phyloP scores from a whole-genome alignment of 2,888 invertebrate genomes.

The Nomada ferruginata region DNA sequence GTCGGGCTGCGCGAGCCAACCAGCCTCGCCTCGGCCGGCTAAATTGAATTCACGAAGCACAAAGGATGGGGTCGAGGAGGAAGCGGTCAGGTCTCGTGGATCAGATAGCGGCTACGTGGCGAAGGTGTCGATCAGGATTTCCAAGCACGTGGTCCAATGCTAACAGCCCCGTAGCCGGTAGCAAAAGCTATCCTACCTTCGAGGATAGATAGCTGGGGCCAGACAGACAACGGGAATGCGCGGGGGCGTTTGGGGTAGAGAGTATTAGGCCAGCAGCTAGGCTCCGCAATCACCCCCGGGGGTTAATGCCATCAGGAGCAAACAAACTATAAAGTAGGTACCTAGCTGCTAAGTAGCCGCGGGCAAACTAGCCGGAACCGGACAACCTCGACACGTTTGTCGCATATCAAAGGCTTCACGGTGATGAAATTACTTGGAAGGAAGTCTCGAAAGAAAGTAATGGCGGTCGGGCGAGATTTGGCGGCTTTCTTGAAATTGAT shows the following conservation, averaged over 20 bases:
- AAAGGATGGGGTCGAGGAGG: conserved; percentile 54
- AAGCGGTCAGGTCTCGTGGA: conserved; percentile 63
- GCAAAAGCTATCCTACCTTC: conserved; percentile 71
- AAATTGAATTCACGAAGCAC: conserved; percentile 61
- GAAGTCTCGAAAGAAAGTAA: not conserved
- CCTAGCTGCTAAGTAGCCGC: conserved; percentile 78
- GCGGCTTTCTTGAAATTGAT: not conserved
- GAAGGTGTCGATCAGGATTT: conserved; percentile 79
- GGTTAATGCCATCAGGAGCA: conserved; percentile 82
- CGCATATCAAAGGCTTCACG: conserved; percentile 74
- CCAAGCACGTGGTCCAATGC: conserved; percentile 81
- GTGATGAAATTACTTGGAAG: conserved; percentile 7
- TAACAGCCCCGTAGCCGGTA: conserved; percentile 77
- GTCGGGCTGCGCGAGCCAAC: conserved; percentile 13
- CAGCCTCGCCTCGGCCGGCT: conserved; percentile 6
- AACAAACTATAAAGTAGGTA: conserved; percentile 82
- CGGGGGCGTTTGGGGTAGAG: conserved; percentile 33
- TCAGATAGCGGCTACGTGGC: conserved; percentile 74
- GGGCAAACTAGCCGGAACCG: conserved; percentile 78
- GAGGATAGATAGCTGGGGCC: conserved; percentile 65
- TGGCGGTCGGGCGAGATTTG: not conserved
- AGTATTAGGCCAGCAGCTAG: conserved; percentile 69
- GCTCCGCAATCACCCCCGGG: conserved; percentile 79
- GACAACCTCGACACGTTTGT: conserved; percentile 68
- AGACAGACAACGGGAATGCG: conserved; percentile 57